Evolutionary conservation across 2,797 vertebrate species (phyloP).

Genomic region (Parambassis ranga): DNA sequence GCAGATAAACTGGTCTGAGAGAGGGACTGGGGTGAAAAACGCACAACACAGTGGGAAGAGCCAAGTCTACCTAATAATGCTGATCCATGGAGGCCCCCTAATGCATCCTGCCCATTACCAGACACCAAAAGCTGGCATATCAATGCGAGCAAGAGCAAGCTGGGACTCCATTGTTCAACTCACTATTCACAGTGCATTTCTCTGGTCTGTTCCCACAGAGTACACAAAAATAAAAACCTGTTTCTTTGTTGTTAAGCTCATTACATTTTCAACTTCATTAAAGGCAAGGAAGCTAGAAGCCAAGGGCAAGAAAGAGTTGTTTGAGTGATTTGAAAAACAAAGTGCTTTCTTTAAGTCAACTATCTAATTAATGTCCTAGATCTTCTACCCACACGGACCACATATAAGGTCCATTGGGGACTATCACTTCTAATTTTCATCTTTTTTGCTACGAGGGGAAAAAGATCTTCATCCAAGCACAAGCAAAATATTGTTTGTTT

Average conservation of each 20-base stretch:
- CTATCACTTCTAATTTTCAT: constrained; percentile 17
- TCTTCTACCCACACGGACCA: constrained; percentile 2
- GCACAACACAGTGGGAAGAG: neutral
- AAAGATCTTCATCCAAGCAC: constrained; percentile 8
- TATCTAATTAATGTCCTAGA: constrained; percentile 41
- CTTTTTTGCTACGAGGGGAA: constrained; percentile 2
- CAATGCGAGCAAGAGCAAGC: constrained; percentile 13
- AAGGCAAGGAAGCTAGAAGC: constrained; percentile 37
- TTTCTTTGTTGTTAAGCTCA: constrained; percentile 55
- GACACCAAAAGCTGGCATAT: constrained; percentile 37
- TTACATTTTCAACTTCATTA: constrained; percentile 62
- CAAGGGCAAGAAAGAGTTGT: constrained; percentile 36
- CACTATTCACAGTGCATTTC: constrained; percentile 15
- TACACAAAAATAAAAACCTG: constrained; percentile 37
- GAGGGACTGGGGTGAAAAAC: constrained; percentile 15
- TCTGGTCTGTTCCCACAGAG: constrained; percentile 12
- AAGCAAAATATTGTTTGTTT: neutral
- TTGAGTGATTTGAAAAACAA: constrained; percentile 54
- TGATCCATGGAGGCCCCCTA: constrained; percentile 22
- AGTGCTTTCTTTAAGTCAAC: constrained; percentile 42
- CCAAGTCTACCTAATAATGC: constrained; percentile 34
- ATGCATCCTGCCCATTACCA: constrained; percentile 49
- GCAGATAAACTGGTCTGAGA: constrained; percentile 18
- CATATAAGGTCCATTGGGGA: constrained; percentile 5
- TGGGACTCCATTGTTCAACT: constrained; percentile 29